A percentile compares a stretch with the other conserved stretches of the same genome.
phyloP scores from a whole-genome alignment of 2,113 vertebrate genomes.

The Proteles cristata region DNA sequence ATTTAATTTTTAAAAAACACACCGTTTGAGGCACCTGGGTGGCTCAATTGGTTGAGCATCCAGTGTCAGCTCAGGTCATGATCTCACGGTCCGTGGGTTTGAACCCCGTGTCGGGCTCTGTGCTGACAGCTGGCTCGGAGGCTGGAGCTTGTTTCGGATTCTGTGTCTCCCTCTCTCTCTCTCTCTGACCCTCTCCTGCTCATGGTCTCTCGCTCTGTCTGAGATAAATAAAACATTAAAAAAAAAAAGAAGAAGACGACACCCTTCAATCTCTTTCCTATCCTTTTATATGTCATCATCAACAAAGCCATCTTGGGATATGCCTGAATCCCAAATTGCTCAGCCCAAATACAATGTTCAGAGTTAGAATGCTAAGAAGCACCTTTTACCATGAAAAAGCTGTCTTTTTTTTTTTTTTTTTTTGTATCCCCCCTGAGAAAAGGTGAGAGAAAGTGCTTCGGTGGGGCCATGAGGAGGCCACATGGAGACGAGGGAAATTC shows the following conservation, averaged over 20 bases:
- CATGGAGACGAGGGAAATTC: constrained; percentile 35
- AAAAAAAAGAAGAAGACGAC: not conserved
- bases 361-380: constrained; percentile 52
- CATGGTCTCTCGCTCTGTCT: too few species aligned
- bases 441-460: not conserved
- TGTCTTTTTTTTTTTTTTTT: constrained; percentile 42
- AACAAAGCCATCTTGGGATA: constrained; percentile 15
- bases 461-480: not conserved
- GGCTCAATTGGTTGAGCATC: too few species aligned
- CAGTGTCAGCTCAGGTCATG: too few species aligned
- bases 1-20: not conserved
- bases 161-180: too few species aligned
- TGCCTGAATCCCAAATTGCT: constrained; percentile 35
- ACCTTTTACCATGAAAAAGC: constrained; percentile 19
- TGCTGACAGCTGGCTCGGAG: too few species aligned
- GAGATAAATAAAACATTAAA: too few species aligned
- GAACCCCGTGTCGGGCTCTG: too few species aligned
- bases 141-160: too few species aligned
- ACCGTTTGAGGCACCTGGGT: not conserved
- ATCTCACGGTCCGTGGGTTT: too few species aligned
- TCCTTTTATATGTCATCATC: constrained; percentile 32
- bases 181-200: too few species aligned
- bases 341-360: constrained; percentile 56
- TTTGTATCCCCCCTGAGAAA: constrained; percentile 30
- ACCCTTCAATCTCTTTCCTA: not conserved